Conservation (phyloP, 2,888 invertebrate genomes). For the Aelia acuminata region DNA sequence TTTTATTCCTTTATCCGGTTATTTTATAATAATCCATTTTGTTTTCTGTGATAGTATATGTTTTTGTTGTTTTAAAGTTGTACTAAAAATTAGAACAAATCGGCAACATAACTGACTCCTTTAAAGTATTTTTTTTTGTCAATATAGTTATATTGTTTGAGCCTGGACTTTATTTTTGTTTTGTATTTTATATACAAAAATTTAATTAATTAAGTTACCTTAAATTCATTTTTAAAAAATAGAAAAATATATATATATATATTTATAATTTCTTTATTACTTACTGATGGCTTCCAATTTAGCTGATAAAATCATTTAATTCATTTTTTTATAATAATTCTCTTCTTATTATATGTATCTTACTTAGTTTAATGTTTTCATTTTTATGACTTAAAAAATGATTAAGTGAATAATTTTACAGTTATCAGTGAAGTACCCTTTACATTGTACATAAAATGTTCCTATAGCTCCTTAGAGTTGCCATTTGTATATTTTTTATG, state of each 20-base stretch:
- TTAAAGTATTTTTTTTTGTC: not conserved
- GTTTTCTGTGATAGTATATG: slow-evolving; percentile 19
- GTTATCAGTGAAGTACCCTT: not conserved
- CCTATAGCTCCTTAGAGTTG: slow-evolving; percentile 6
- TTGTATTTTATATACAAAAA: not conserved
- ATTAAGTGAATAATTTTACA: not conserved
- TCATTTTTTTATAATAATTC: not conserved
- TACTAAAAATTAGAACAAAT: not conserved
- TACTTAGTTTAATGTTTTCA: not conserved
- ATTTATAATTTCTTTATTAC: not conserved
- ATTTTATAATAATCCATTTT: not conserved
- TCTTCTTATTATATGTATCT: not conserved
- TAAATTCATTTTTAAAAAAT: not conserved
- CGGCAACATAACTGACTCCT: not conserved
- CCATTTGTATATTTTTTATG: slow-evolving; percentile 30
- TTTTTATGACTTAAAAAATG: not conserved
- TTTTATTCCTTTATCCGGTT: not conserved
- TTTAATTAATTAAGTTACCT: not conserved
- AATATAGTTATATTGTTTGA: not conserved
- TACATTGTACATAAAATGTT: slow-evolving; percentile 3
- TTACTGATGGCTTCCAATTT: slow-evolving; percentile 17
- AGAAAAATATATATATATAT: not conserved
- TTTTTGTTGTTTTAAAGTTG: not conserved
- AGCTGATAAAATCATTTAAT: not conserved
- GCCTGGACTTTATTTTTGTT: not conserved